phyloP scores from a whole-genome alignment of 2,888 invertebrate genomes.

The Rhagophthalmus giganteus region DNA sequence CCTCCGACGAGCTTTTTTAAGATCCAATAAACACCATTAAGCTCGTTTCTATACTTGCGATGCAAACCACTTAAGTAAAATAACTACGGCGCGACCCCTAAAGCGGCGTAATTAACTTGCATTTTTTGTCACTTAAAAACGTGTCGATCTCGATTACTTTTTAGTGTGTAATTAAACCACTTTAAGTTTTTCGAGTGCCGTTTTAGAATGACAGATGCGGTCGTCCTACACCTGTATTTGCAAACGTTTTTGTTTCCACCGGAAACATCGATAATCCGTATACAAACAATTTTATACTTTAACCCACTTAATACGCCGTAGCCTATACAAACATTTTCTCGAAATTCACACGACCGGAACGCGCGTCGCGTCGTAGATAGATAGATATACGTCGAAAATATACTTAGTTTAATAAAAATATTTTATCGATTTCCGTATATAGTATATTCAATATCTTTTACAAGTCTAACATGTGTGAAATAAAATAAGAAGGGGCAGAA shows the following conservation, averaged over 20 bases:
- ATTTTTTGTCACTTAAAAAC: conserved; percentile 27
- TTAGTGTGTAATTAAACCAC: conserved; percentile 35
- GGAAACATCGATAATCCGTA: conserved; percentile 31
- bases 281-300: conserved; percentile 18
- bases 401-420: conserved; percentile 6
- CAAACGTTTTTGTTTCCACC: conserved; percentile 26
- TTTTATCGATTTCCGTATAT: conserved; percentile 9
- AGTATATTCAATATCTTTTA: conserved; percentile 13
- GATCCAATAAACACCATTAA: conserved; percentile 27
- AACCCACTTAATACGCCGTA: neutral
- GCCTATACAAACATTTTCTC: neutral
- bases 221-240: conserved; percentile 34
- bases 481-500: conserved; percentile 35
- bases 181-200: conserved; percentile 19
- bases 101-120: conserved; percentile 25
- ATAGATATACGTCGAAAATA: neutral
- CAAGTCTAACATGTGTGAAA: conserved; percentile 31
- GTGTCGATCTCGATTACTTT: conserved; percentile 29
- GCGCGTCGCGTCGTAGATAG: too few relatives aligned
- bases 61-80: conserved; percentile 25
- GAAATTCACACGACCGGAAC: too few relatives aligned
- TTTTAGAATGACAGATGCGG: conserved; percentile 30
- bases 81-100: conserved; percentile 14
- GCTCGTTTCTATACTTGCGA: conserved; percentile 10
- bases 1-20: conserved; percentile 20